Conservation (phyloP, 2,113 vertebrate genomes). For the Egretta garzetta region DNA sequence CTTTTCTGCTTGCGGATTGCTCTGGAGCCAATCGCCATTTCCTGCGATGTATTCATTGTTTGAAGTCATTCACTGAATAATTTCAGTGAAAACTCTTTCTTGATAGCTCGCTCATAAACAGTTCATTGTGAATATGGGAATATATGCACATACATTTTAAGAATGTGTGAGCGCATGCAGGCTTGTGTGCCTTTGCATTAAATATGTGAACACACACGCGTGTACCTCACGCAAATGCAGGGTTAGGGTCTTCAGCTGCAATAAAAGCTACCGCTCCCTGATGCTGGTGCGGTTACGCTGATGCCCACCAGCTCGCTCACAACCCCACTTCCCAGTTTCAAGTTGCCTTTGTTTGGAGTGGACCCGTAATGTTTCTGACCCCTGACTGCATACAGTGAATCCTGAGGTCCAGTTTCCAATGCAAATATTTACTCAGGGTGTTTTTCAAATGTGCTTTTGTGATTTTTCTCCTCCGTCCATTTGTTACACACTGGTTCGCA, state of each 20-base stretch:
- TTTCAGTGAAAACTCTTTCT: slow-evolving; percentile 64
- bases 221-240: neutral
- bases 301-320: neutral
- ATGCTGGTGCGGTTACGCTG: neutral
- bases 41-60: slow-evolving; percentile 65
- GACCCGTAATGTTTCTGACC: neutral
- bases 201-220: neutral
- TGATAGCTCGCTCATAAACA: slow-evolving; percentile 54
- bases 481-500: neutral
- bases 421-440: slow-evolving; percentile 24
- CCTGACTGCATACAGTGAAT: neutral
- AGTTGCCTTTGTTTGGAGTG: neutral
- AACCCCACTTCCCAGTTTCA: neutral
- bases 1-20: slow-evolving; percentile 59
- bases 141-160: neutral
- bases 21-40: slow-evolving; percentile 62
- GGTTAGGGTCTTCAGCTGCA: neutral
- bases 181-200: neutral
- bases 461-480: neutral
- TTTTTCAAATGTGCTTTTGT: neutral
- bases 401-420: neutral
- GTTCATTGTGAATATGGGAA: slow-evolving; percentile 38
- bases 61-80: slow-evolving; percentile 70
- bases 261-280: neutral
- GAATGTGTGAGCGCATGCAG: rapidly evolving